A percentile compares a stretch with the other conserved stretches of the same genome.
Evolutionary conservation across 2,113 vertebrate genomes (phyloP).

Genomic region (Hippocampus comes): DNA sequence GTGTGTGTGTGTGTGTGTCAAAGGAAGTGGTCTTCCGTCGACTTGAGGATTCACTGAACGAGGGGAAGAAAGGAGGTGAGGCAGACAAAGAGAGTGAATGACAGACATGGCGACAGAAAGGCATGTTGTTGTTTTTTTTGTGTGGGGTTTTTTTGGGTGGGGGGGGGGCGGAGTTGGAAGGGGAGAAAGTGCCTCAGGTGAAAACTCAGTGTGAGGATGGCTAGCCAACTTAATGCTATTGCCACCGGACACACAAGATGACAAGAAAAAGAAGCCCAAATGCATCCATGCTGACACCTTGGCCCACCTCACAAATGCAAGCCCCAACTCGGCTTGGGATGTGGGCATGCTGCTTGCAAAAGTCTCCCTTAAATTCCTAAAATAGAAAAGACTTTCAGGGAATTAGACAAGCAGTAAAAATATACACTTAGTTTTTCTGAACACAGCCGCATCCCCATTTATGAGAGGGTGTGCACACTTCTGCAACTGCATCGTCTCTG

Average conservation of each 20-base stretch:
- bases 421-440: no score
- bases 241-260: slow-evolving; percentile 41
- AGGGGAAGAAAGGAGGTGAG: slow-evolving; percentile 37
- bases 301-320: slow-evolving; percentile 51
- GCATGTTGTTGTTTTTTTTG: neutral
- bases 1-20: slow-evolving; percentile 45
- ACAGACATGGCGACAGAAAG: slow-evolving; percentile 16
- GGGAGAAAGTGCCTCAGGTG: slow-evolving; percentile 48
- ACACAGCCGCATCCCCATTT: no score
- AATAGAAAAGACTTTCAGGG: neutral
- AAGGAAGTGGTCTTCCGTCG: slow-evolving; percentile 60
- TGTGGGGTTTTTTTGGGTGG: no score
- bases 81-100: slow-evolving; percentile 22
- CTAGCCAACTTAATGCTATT: slow-evolving; percentile 51
- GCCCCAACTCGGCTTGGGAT: slow-evolving; percentile 25
- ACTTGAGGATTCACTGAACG: slow-evolving; percentile 60
- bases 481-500: no score
- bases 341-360: neutral
- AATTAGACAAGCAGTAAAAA: neutral
- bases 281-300: slow-evolving; percentile 57
- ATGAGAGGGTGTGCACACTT: no score
- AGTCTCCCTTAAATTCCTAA: neutral
- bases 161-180: slow-evolving; percentile 16
- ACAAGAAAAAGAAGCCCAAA: slow-evolving; percentile 54
- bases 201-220: slow-evolving; percentile 50